Percentiles rank a stretch among this genome's conserved stretches.
Evolutionary conservation across 2,888 invertebrate genomes (phyloP).

Genomic region (Erannis defoliaria): DNA sequence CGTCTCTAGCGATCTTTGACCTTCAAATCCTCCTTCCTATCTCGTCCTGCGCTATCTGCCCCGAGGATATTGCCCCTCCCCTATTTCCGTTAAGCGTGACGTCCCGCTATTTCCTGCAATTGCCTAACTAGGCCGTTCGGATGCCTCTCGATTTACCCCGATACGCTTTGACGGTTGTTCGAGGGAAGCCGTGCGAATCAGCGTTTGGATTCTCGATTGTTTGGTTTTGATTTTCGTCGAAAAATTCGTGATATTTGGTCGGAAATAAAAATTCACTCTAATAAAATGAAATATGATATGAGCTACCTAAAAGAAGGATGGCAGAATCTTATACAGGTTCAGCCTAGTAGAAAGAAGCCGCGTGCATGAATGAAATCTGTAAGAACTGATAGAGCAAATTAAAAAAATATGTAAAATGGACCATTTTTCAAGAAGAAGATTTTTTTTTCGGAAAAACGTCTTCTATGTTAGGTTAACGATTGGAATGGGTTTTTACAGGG

Average conservation of each 20-base stretch:
- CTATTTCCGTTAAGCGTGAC: slow-evolving; percentile 40
- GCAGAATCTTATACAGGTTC: no score
- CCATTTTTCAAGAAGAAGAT: no score
- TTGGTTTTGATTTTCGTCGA: slow-evolving; percentile 17
- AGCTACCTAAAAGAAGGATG: no score
- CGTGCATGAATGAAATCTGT: no score
- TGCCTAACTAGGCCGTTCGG: slow-evolving; percentile 41
- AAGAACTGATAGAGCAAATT: no score
- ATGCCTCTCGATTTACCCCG: slow-evolving; percentile 34
- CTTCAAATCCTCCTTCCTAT: slow-evolving; percentile 2
- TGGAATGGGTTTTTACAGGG: no score
- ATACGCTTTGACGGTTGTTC: slow-evolving; percentile 24
- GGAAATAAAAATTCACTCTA: not conserved
- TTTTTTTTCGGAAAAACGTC: no score
- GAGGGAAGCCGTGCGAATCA: slow-evolving; percentile 15
- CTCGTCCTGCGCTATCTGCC: slow-evolving; percentile 13
- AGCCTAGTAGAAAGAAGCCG: no score
- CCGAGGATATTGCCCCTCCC: slow-evolving; percentile 39
- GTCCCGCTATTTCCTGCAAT: slow-evolving; percentile 41
- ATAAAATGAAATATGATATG: not conserved
- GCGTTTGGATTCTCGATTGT: slow-evolving; percentile 16
- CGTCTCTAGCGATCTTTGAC: slow-evolving; percentile 5
- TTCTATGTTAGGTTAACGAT: no score
- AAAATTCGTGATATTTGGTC: not conserved
- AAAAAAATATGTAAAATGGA: no score